Evolutionary conservation across 2,113 vertebrate species (phyloP).

Genomic region (Muscicapa adusta): DNA sequence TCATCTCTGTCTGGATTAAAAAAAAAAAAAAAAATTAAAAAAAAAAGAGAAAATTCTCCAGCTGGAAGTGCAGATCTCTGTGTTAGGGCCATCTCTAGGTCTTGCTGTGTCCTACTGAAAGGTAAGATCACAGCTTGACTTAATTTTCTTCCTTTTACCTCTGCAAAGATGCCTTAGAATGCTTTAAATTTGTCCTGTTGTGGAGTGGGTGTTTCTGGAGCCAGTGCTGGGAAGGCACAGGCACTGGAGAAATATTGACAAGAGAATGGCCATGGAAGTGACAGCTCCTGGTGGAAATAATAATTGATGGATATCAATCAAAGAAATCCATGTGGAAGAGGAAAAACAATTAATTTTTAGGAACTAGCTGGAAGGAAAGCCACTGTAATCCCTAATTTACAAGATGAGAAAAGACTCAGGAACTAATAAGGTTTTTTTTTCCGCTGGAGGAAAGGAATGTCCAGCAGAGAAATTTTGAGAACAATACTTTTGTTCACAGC

Average conservation of each 20-base stretch:
- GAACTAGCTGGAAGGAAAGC: not conserved
- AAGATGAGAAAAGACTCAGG: not conserved
- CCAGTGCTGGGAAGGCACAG: not conserved
- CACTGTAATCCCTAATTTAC: not conserved
- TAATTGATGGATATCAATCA: not conserved
- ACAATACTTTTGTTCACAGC: fast-evolving
- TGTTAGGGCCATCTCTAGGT: not conserved
- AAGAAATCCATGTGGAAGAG: not conserved
- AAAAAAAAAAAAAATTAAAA: fast-evolving
- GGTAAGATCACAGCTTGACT: not conserved
- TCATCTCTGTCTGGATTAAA: not conserved
- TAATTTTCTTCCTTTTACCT: not conserved
- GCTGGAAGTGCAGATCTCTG: not conserved
- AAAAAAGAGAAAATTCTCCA: not conserved
- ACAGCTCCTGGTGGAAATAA: not conserved
- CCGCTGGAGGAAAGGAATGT: not conserved
- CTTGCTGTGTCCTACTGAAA: not conserved
- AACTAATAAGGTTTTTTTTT: not conserved
- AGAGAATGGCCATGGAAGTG: not conserved
- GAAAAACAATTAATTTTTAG: not conserved
- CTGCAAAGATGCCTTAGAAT: not conserved
- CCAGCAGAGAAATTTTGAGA: not conserved
- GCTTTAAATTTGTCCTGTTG: not conserved
- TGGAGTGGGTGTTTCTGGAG: not conserved
- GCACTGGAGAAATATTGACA: not conserved